Evolutionary conservation across 2,797 vertebrate genomes (phyloP), one percentile per base, ranked within the genome.

Genomic region (Pelodytes ibericus): DNA sequence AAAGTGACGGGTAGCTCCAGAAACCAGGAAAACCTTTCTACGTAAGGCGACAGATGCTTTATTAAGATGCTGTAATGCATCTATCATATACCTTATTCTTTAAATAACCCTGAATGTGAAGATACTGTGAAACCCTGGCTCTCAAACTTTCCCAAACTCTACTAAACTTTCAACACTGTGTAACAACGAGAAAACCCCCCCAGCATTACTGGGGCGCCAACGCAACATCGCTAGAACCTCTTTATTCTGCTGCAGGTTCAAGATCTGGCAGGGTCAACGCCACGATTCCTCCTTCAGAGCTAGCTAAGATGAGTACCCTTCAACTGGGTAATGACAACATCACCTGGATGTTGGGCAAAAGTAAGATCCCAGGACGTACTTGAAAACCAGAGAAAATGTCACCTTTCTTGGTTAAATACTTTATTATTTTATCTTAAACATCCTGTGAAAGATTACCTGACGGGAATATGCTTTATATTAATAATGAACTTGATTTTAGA

Each of bases 361-460:
- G n/a, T n/a, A n/a, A n/a, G n/a, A n/a, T n/a, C n/a, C n/a, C n/a
- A n/a, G n/a, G n/a, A n/a, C n/a, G n/a, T n/a, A n/a, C n/a, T n/a
- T n/a, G n/a, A n/a, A n/a, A n/a, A n/a, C n/a, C n/a, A n/a, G n/a
- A n/a, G n/a, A n/a, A n/a, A n/a, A n/a, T n/a, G n/a, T n/a, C n/a
- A n/a, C n/a, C n/a, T n/a, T n/a, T n/a, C n/a, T n/a, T n/a, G n/a
- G n/a, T n/a, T n/a, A n/a, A n/a, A n/a, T n/a, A n/a, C n/a, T n/a
- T n/a, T n/a, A n/a, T n/a, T n/a, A n/a, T n/a, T n/a, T n/a, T n/a
- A n/a, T n/a, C n/a, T n/a, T n/a, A n/a, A n/a, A n/a, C n/a, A 1
- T 13, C 18, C 89, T 91, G 90, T 89, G 89, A 90, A 91, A 80
- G n/a, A 65, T 71, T 77, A 86, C 81, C 85, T 87, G 86, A 86